Conservation (phyloP, 2,888 invertebrate genomes). For the Pristionchus japonicus region DNA sequence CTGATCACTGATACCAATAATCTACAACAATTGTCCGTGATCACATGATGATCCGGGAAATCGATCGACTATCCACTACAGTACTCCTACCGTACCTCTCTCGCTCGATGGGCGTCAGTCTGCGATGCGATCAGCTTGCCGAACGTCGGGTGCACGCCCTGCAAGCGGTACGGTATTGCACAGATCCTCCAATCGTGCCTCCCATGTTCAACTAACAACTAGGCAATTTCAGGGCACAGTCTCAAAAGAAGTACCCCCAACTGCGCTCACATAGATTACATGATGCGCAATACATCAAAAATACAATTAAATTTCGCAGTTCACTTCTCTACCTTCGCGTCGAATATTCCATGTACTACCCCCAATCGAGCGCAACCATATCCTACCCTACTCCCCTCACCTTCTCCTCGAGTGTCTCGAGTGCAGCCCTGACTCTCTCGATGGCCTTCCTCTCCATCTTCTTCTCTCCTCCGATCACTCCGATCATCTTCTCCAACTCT, state of each 20-base stretch:
- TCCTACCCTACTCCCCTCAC: background rate
- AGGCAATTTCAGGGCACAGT: too few species aligned
- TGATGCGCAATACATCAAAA: too few species aligned
- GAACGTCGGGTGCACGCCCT: conserved; percentile 45
- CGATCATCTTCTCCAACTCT: background rate
- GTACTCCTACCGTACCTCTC: conserved; percentile 9
- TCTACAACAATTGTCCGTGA: too few species aligned
- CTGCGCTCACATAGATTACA: too few species aligned
- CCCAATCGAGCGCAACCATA: background rate
- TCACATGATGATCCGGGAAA: too few species aligned
- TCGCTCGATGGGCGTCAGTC: conserved; percentile 7
- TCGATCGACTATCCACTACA: background rate
- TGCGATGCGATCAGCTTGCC: conserved; percentile 43
- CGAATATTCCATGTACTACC: too few species aligned
- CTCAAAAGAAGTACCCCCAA: too few species aligned
- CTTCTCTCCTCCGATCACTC: background rate
- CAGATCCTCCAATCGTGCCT: background rate
- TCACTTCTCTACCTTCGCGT: too few species aligned
- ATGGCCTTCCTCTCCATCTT: background rate
- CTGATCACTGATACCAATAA: too few species aligned
- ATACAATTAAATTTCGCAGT: too few species aligned
- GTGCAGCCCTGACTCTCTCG: background rate
- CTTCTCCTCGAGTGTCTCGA: conserved; percentile 15
- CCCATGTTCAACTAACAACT: background rate
- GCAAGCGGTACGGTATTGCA: background rate